Conservation (phyloP, 2,113 vertebrate genomes). For the Sardina pilchardus region DNA sequence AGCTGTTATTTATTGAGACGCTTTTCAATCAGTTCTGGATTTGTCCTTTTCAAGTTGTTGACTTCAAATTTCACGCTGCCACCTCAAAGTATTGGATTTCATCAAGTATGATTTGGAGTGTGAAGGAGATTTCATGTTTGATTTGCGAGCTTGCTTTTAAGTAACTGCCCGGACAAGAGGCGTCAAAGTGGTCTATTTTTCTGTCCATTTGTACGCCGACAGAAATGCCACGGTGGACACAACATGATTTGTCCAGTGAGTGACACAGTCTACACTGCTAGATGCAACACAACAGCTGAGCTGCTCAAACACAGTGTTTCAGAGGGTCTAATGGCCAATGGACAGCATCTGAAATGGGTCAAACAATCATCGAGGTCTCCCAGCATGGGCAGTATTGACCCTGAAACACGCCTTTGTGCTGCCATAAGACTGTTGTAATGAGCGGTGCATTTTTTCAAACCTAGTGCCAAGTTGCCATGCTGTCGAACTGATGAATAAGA, state of each 20-base stretch:
- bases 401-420: neutral
- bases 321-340: neutral
- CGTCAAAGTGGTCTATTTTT: neutral
- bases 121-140: slow-evolving; percentile 2
- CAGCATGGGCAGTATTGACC: neutral
- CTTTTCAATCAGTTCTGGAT: slow-evolving; percentile 21
- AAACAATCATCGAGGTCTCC: neutral
- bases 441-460: neutral
- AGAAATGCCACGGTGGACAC: neutral
- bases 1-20: slow-evolving; percentile 7
- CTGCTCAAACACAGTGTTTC: neutral
- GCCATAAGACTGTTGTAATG: neutral
- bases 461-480: slow-evolving; percentile 11
- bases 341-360: neutral
- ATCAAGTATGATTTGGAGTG: neutral
- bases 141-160: slow-evolving; percentile 9
- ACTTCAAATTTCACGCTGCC: slow-evolving; percentile 4
- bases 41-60: slow-evolving; percentile 7
- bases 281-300: neutral
- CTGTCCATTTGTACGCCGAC: neutral
- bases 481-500: neutral
- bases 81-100: slow-evolving; percentile 14
- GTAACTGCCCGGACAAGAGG: slow-evolving; percentile 5
- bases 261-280: neutral
- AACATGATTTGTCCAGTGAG: neutral